Evolutionary conservation across 1,140 invertebrate species (phyloP), one percentile per base, ranked within the genome.

Genomic region (Papilio aristodemus): DNA sequence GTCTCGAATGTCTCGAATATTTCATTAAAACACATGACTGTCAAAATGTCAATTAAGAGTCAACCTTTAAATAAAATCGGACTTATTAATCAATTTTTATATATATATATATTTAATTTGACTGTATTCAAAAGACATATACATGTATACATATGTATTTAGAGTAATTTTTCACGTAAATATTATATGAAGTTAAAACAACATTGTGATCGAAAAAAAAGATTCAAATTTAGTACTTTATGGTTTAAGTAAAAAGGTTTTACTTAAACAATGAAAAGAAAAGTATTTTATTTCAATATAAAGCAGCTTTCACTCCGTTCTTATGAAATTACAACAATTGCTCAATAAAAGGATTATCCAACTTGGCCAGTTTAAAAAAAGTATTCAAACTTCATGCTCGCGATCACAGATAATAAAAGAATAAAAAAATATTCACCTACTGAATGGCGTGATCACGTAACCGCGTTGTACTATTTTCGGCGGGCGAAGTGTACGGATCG

Each of bases 381-480:
- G 17, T 60, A 36, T 60, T 38, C 58, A 19, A 5, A 37, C 32
- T 60, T 60, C n/a, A 60, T 38, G 58, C 58, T 60, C 7, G 13
- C 27, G 27, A 14, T 66, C 19, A n/a, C 36, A 66, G 59, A 64
- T 70, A 72, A 59, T 36, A 69, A 73, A 71, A 59, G 46, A 70
- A n/a, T n/a, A n/a, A 69, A 70, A 69, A 71, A 71, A 68, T 37
- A 68, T 32, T 32, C 27, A 71, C 54, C 50, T 58, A 50, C 69
- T 77, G 69, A 77, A 77, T 77, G 76, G 58, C 27, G 58, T 17
- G 27, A 68, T 80, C 76, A 69, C 78, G 72, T 76, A 75, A 76
- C 69, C 14, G 13, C 27, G 58, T 59, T 37, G n/a, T 75, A 76
- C 73, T 80, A 80, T 80, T 80, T 78, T 76, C 69, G 72, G 76